phyloP scores from a whole-genome alignment of 2,113 vertebrate species.

The Amphiprion ocellaris region DNA sequence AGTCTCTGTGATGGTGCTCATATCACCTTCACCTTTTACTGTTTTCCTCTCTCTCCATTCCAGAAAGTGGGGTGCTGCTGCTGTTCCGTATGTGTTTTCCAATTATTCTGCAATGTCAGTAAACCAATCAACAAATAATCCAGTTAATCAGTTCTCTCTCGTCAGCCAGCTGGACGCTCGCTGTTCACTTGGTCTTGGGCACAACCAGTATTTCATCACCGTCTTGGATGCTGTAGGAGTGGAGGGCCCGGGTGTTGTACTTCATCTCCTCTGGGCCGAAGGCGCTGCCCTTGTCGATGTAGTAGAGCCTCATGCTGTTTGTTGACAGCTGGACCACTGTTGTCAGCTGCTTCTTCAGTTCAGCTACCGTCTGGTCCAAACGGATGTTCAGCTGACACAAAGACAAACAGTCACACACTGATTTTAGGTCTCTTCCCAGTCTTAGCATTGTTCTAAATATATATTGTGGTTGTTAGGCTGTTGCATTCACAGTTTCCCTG shows the following conservation, averaged over 20 bases:
- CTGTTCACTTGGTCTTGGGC: slow-evolving; percentile 91
- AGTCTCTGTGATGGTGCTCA: slow-evolving; percentile 1
- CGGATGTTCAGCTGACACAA: slow-evolving; percentile 85
- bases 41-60: neutral
- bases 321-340: slow-evolving; percentile 91
- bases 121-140: slow-evolving; percentile 46
- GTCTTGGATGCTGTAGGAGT: slow-evolving; percentile 96
- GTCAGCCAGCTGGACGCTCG: slow-evolving; percentile 4
- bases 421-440: no score
- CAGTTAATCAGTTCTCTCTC: slow-evolving; percentile 19
- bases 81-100: slow-evolving; percentile 29
- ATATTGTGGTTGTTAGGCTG: no score
- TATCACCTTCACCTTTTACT: slow-evolving; percentile 11
- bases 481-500: no score
- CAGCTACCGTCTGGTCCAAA: slow-evolving; percentile 96
- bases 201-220: slow-evolving; percentile 96
- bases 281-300: slow-evolving; percentile 89
- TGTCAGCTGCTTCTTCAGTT: slow-evolving; percentile 94
- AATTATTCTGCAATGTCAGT: slow-evolving; percentile 26
- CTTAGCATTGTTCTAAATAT: no score
- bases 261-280: slow-evolving; percentile 98
- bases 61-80: slow-evolving; percentile 17
- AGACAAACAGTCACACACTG: slow-evolving; percentile 11
- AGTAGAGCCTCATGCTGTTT: slow-evolving; percentile 95
- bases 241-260: slow-evolving; percentile 91